A percentile compares a stretch with the other conserved stretches of the same genome.
These are phyloP conservation scores for Standfussiana lucernea DNA, from an alignment of 2,888 invertebrate species.

Conservation along the genomic window DNA sequence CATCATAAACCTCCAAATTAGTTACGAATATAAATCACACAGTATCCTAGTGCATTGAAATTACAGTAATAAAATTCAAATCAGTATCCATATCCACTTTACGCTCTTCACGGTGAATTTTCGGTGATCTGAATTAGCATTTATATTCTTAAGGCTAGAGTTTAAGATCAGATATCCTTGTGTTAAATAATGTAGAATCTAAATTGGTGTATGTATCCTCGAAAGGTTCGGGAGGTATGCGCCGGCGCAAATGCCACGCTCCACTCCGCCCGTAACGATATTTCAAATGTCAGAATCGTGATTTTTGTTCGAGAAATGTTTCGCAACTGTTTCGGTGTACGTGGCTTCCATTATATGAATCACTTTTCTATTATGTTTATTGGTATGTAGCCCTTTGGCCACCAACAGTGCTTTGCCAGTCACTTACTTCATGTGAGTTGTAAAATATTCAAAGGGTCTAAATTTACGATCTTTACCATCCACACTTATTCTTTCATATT, in stretches of 20 bases:
- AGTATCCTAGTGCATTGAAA: constrained; percentile 51
- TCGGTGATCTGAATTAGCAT: constrained; percentile 37
- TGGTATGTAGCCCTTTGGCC: constrained; percentile 17
- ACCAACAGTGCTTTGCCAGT: constrained; percentile 10
- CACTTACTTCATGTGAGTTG: background rate
- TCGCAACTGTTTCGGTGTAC: constrained; percentile 77
- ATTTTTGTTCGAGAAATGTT: constrained; percentile 87
- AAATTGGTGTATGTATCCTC: constrained; percentile 67
- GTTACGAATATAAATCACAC: constrained; percentile 37
- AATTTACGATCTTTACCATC: too few relatives aligned
- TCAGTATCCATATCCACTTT: constrained; percentile 40
- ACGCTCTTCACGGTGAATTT: constrained; percentile 24
- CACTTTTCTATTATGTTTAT: constrained; percentile 42
- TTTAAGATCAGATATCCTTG: constrained; percentile 41
- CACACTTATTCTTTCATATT: background rate
- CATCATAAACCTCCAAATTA: constrained; percentile 40
- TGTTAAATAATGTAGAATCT: constrained; percentile 49
- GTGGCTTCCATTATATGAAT: constrained; percentile 60
- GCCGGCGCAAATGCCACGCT: constrained; percentile 86
- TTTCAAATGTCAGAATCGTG: constrained; percentile 90
- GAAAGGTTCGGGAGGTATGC: constrained; percentile 80
- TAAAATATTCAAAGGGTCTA: background rate
- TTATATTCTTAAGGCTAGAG: constrained; percentile 27
- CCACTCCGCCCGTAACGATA: constrained; percentile 83
- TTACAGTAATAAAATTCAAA: constrained; percentile 61